Evolutionary conservation across 2,888 invertebrate genomes (phyloP).

Genomic region (Eupithecia tripunctaria): DNA sequence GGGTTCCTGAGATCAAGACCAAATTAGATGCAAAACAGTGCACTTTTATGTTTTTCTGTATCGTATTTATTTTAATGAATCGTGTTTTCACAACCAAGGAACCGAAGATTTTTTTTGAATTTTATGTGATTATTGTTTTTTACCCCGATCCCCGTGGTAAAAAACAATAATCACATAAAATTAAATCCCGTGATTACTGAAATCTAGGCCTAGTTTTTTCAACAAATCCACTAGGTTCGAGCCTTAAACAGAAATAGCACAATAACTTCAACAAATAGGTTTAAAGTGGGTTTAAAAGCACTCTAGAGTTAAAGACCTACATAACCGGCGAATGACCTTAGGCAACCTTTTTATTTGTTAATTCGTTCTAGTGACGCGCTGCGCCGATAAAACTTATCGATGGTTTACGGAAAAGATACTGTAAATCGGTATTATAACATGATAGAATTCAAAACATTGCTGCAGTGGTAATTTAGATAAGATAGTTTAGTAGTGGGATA

Average conservation of each 20-base stretch:
- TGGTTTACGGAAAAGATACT: constrained; percentile 12
- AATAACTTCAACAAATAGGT: neutral
- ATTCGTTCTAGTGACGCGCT: constrained; percentile 26
- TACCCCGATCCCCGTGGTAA: no score
- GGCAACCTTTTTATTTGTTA: constrained; percentile 24
- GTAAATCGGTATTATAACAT: neutral
- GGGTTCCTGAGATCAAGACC: no score
- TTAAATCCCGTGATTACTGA: no score
- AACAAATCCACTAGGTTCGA: no score
- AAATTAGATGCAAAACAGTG: no score
- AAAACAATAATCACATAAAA: no score
- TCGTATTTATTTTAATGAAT: no score
- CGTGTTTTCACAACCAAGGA: no score
- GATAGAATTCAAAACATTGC: neutral
- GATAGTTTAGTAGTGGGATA: neutral
- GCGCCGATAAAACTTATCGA: constrained; percentile 35
- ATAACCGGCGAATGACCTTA: constrained; percentile 9
- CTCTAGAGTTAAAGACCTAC: constrained; percentile 32
- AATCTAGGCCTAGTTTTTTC: no score
- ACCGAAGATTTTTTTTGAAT: no score
- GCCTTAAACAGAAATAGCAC: neutral
- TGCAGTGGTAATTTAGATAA: neutral
- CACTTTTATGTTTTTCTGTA: no score
- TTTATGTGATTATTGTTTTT: no score
- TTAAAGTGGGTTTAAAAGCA: constrained; percentile 28